Conservation (phyloP, 2,113 vertebrate species). For the Apteryx owenii region DNA sequence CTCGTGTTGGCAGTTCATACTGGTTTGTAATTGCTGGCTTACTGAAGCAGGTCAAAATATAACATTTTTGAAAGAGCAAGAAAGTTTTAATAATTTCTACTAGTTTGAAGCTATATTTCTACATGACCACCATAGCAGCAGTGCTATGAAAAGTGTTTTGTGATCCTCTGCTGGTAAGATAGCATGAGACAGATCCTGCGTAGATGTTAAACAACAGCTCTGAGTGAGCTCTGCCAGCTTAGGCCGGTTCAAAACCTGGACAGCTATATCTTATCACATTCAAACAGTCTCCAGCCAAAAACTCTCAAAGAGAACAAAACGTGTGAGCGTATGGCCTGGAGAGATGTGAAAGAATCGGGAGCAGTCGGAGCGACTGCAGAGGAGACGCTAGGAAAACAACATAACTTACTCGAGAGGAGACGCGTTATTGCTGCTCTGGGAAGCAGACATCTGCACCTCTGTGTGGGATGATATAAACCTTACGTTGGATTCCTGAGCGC, state of each 20-base stretch:
- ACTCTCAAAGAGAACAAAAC: conserved; percentile 20
- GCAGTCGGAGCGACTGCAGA: conserved; percentile 55
- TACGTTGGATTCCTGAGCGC: conserved; percentile 60
- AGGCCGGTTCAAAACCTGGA: conserved; percentile 25
- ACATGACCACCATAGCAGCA: background rate
- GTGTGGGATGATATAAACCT: conserved; percentile 69
- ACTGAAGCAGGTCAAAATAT: background rate
- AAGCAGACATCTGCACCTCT: conserved; percentile 66
- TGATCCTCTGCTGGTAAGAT: background rate
- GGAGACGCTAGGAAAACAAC: conserved; percentile 50
- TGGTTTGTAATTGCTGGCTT: background rate
- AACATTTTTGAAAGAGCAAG: background rate
- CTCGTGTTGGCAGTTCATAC: background rate
- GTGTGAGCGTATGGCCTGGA: background rate
- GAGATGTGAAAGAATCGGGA: conserved; percentile 30
- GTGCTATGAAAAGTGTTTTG: background rate
- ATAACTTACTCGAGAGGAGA: conserved; percentile 64
- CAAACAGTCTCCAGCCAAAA: conserved; percentile 13
- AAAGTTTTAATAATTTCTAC: background rate
- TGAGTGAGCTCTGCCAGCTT: conserved; percentile 1
- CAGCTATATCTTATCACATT: background rate
- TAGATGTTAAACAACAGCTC: background rate
- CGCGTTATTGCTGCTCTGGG: conserved; percentile 65
- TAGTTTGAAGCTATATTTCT: background rate
- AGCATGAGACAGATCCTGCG: background rate